Conservation (phyloP, 2,888 invertebrate genomes). For the Hypolimnas misippus region DNA sequence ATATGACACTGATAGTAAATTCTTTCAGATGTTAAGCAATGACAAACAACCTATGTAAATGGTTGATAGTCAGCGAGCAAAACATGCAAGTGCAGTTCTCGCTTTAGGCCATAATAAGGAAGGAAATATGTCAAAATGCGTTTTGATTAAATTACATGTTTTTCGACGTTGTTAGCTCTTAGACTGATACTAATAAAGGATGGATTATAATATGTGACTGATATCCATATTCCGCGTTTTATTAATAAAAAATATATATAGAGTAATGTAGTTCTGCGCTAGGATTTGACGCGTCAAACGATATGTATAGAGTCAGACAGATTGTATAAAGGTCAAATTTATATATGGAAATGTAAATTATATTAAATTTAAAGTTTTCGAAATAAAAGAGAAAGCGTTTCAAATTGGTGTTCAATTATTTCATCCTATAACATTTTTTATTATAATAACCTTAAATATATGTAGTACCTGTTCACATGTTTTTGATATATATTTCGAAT, state of each 20-base stretch:
- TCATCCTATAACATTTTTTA: neutral
- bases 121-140: no score
- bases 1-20: no score
- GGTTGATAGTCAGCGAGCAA: no score
- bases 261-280: slow-evolving; percentile 24
- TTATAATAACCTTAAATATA: no score
- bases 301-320: slow-evolving; percentile 16
- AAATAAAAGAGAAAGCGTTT: slow-evolving; percentile 40
- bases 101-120: no score
- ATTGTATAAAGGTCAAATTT: slow-evolving; percentile 44
- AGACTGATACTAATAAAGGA: neutral
- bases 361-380: slow-evolving; percentile 54
- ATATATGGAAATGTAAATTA: slow-evolving; percentile 46
- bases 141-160: neutral
- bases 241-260: neutral
- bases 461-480: no score
- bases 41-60: no score
- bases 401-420: slow-evolving; percentile 31
- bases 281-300: slow-evolving; percentile 20
- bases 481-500: no score
- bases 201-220: neutral
- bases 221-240: neutral
- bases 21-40: no score
- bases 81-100: no score
- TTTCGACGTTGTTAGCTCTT: neutral